Percentiles rank a stretch among this genome's conserved stretches.
Conservation (phyloP, 2,113 vertebrate genomes). For the Syrmaticus mikado region DNA sequence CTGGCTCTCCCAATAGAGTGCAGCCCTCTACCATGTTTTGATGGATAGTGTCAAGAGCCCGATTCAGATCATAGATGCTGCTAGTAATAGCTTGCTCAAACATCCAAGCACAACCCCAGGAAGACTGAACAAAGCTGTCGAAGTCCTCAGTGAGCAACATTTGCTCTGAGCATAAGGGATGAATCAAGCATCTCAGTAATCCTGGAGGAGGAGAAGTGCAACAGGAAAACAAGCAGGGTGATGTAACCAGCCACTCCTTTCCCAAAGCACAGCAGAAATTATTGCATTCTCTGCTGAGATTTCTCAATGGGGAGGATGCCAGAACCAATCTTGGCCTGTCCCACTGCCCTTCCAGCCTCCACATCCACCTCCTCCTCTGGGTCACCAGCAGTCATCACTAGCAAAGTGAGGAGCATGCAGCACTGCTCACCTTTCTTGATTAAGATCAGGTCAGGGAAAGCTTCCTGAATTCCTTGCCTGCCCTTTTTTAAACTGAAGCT, state of each 20-base stretch:
- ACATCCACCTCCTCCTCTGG: background rate
- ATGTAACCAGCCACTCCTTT: background rate
- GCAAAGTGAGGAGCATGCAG: background rate
- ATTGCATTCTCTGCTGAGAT: background rate
- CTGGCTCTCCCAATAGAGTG: background rate
- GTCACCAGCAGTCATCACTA: background rate
- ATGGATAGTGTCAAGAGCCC: background rate
- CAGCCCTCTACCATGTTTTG: background rate
- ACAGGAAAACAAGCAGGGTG: background rate
- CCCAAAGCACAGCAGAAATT: background rate
- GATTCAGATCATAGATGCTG: background rate
- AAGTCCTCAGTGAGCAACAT: background rate
- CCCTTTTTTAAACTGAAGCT: background rate
- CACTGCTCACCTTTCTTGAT: background rate
- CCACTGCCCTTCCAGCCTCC: background rate
- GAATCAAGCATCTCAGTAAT: background rate
- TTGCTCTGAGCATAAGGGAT: background rate
- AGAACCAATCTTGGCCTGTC: background rate
- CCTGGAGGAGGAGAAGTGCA: background rate
- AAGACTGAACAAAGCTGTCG: background rate
- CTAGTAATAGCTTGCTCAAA: background rate
- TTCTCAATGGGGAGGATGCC: background rate
- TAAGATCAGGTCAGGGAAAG: background rate
- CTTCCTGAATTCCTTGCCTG: background rate
- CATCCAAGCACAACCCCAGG: rapidly evolving